Percentiles rank a stretch among this genome's conserved stretches.
Evolutionary conservation across 2,888 invertebrate genomes (phyloP).

Genomic region (Diaprepes abbreviatus): DNA sequence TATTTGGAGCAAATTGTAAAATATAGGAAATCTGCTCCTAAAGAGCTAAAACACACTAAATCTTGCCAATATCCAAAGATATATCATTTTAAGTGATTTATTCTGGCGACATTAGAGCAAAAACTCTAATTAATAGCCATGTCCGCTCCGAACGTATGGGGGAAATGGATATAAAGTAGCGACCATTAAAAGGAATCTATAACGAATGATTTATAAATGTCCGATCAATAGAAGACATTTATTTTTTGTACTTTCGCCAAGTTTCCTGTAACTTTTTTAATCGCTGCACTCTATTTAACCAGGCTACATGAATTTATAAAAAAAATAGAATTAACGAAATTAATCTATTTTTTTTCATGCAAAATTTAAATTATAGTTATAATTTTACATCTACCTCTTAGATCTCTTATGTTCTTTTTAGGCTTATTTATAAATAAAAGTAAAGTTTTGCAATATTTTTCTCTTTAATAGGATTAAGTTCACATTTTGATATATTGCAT

Average conservation of each 20-base stretch:
- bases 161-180: constrained; percentile 50
- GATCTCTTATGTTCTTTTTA: no score
- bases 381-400: no score
- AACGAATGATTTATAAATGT: constrained; percentile 47
- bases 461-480: no score
- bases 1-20: constrained; percentile 1
- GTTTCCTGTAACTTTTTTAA: constrained; percentile 28
- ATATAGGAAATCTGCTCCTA: constrained; percentile 13
- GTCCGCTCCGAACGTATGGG: constrained; percentile 47
- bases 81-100: constrained; percentile 49
- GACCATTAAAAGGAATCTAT: constrained; percentile 49
- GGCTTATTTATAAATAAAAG: no score
- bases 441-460: no score
- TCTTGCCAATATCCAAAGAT: constrained; percentile 44
- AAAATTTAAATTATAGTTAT: no score
- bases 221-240: constrained; percentile 42
- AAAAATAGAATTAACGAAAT: no score
- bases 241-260: constrained; percentile 34
- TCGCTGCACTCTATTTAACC: constrained; percentile 8
- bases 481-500: no score
- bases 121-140: constrained; percentile 49
- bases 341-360: no score
- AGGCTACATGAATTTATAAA: no score
- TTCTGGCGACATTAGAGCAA: constrained; percentile 47
- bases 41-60: constrained; percentile 7